Evolutionary conservation across 1,140 invertebrate genomes (phyloP).

Genomic region (Zaprionus ornatus): DNA sequence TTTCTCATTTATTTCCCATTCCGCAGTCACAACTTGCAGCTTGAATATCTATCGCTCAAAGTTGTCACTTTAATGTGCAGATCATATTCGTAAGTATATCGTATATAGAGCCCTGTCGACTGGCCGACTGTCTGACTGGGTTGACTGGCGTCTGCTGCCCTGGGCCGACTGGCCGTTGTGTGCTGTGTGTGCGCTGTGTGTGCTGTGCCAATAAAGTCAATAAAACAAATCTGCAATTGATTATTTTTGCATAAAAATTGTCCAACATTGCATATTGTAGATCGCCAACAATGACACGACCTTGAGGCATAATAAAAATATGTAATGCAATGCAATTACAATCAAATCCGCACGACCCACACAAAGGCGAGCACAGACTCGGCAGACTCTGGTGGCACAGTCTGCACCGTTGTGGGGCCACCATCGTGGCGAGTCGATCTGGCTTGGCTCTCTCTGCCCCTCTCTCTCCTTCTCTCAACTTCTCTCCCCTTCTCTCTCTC

Average conservation of each 20-base stretch:
- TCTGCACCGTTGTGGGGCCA: constrained; percentile 18
- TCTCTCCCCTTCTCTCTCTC: background rate
- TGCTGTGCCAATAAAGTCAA: constrained; percentile 60
- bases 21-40: background rate
- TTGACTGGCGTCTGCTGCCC: constrained; percentile 26
- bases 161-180: constrained; percentile 9
- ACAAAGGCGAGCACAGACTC: constrained; percentile 46
- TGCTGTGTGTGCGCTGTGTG: too few relatives aligned
- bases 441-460: background rate
- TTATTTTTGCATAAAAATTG: constrained; percentile 66
- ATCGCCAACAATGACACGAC: constrained; percentile 61
- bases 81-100: constrained; percentile 13
- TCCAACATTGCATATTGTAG: constrained; percentile 43
- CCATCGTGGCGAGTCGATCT: constrained; percentile 30
- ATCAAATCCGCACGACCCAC: constrained; percentile 75
- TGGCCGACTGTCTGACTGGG: background rate
- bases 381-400: constrained; percentile 1
- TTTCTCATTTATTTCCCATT: constrained; percentile 9
- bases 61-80: constrained; percentile 36
- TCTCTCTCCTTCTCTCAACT: background rate
- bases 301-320: constrained; percentile 71
- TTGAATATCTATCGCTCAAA: constrained; percentile 26
- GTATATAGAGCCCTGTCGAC: background rate
- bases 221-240: constrained; percentile 77
- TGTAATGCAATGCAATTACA: constrained; percentile 82